Evolutionary conservation across 2,888 invertebrate species (phyloP), one percentile per base, ranked within the genome.

Genomic region (Drosophila parthenogenetica): DNA sequence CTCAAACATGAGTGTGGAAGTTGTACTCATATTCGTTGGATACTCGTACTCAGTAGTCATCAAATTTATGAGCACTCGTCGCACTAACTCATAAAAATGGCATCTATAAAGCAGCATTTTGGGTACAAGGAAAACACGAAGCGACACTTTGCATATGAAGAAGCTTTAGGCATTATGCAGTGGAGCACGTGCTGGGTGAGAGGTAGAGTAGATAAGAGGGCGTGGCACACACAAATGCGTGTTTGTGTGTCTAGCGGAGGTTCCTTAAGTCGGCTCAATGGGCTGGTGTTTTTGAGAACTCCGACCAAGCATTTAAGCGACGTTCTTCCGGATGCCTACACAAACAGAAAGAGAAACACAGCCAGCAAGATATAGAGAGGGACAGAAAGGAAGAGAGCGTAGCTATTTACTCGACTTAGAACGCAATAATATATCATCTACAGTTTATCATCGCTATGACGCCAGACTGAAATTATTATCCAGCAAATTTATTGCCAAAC

Each of bases 371-470:
- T 25, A 37, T 16, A 22, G 19, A 8, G 16, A 17, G 19, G 16
- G 19, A 7, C 22, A 16, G 25, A 17, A 45, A 51, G 62, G 11
- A 7, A 37, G 29, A 46, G 54, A 61, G 78, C 68, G 42, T 50
- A 59, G 79, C 68, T 77, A 85, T 89, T 87, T 86, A 81, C 77
- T 80, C 78, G 80, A 74, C 77, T 79, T 81, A 87, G 77, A 86
- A 81, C 76, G 84, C 82, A 87, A 90, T 89, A 89, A 89, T 90
- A 89, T 90, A 89, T 89, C 90, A 90, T 89, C 87, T 73, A 78
- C 87, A 89, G 90, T 88, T 90, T 89, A 89, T 89, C 90, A 89
- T 90, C 84, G 89, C 90, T 89, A 81, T 80, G 90, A 89, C 89
- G 90, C 87, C 90, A 89, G 89, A 84, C 88, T 81, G 80, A 87